A percentile compares a stretch with the other conserved stretches of the same genome.
These are phyloP conservation scores for Argopecten irradians DNA, from an alignment of 1,140 invertebrate species.

Conservation along the genomic window DNA sequence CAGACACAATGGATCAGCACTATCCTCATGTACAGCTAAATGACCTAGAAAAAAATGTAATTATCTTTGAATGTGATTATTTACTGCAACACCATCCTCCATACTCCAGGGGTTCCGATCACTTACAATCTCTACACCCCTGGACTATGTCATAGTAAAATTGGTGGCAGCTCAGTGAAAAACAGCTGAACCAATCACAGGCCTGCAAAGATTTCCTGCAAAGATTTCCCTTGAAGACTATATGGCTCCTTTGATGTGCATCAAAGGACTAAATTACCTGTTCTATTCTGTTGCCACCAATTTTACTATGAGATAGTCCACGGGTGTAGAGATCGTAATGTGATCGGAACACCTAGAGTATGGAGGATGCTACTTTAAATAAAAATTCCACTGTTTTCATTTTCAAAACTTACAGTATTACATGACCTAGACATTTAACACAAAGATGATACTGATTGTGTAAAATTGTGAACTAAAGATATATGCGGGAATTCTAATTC, in stretches of 20 bases:
- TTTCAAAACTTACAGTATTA: neutral
- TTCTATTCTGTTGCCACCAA: neutral
- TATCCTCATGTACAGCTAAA: constrained; percentile 63
- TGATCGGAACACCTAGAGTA: neutral
- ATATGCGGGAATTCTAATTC: too few relatives aligned
- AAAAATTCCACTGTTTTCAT: neutral
- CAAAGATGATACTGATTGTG: neutral
- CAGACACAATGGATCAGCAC: constrained; percentile 58
- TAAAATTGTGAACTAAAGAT: too few relatives aligned
- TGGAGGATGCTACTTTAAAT: neutral
- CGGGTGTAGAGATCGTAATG: too few relatives aligned
- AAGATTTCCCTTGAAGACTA: neutral
- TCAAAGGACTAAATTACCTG: neutral
- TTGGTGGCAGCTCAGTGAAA: too few relatives aligned
- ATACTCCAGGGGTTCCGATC: too few relatives aligned
- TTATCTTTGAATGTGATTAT: neutral
- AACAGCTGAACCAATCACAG: too few relatives aligned
- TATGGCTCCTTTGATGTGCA: too few relatives aligned
- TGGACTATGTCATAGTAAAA: neutral
- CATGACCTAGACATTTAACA: neutral
- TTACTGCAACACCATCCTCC: too few relatives aligned
- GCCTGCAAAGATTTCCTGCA: too few relatives aligned
- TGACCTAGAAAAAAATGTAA: constrained; percentile 65
- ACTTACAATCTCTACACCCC: too few relatives aligned
- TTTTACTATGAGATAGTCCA: too few relatives aligned